Conservation (phyloP, 2,888 invertebrate species). For the Dicyrtoma fusca region DNA sequence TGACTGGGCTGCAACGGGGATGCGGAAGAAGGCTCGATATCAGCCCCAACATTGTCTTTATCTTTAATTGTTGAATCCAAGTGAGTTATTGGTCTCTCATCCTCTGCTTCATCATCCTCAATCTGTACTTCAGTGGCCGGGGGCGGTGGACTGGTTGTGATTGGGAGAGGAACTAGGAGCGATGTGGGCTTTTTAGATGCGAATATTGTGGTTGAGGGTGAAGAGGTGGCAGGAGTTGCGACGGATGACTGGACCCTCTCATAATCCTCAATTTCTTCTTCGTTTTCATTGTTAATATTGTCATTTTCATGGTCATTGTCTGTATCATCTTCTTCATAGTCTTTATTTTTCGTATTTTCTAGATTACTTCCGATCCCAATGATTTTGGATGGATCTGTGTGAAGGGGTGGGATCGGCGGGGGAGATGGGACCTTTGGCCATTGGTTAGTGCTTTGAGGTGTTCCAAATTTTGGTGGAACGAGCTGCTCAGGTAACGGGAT, state of each 20-base stretch:
- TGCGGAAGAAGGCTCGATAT: conserved; percentile 21
- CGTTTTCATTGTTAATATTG: not conserved
- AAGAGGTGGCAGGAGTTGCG: too few relatives aligned
- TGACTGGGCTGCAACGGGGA: not conserved
- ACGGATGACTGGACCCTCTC: too few relatives aligned
- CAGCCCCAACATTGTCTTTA: not conserved
- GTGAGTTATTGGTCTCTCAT: not conserved
- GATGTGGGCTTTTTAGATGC: conserved; percentile 19
- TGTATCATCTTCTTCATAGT: not conserved
- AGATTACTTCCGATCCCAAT: not conserved
- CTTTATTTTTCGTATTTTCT: conserved; percentile 1
- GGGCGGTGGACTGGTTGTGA: conserved; percentile 4
- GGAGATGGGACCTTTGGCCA: conserved; percentile 34
- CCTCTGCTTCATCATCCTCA: conserved; percentile 36
- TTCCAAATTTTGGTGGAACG: conserved; percentile 60
- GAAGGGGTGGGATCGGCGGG: conserved; percentile 30
- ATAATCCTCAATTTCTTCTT: too few relatives aligned
- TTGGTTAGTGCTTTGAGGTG: conserved; percentile 52
- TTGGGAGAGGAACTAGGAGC: conserved; percentile 26
- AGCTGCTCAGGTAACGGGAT: conserved; percentile 76
- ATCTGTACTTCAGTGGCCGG: not conserved
- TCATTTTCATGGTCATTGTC: not conserved
- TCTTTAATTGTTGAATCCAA: conserved; percentile 8
- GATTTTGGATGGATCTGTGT: conserved; percentile 10
- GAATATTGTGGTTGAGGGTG: not conserved